A percentile compares a stretch with the other conserved stretches of the same genome.
These are phyloP conservation scores for Lasioglossum leucozonium DNA, from an alignment of 2,888 invertebrate genomes.

Conservation along the genomic window DNA sequence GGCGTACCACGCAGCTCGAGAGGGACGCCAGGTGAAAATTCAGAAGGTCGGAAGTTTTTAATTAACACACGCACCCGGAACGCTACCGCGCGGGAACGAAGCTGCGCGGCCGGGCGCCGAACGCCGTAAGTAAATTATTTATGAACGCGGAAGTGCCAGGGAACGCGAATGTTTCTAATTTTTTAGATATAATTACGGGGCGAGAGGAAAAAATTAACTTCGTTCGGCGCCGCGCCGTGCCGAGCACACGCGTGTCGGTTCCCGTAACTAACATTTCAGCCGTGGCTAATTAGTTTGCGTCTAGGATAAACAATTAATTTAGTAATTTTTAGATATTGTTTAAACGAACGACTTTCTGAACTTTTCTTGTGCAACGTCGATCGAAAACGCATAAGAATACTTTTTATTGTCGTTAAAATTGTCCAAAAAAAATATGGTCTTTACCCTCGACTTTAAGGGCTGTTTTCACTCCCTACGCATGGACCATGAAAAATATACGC, in stretches of 20 bases:
- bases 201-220: slow-evolving; percentile 17
- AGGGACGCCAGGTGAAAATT: slow-evolving; percentile 8
- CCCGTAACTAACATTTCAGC: background rate
- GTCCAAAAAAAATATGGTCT: too few species aligned
- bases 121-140: slow-evolving; percentile 25
- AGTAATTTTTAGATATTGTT: too few species aligned
- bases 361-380: too few species aligned
- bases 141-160: background rate
- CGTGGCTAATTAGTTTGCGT: slow-evolving; percentile 8
- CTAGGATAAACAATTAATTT: background rate
- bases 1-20: background rate
- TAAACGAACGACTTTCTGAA: background rate
- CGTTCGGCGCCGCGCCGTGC: slow-evolving; percentile 5
- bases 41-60: slow-evolving; percentile 61
- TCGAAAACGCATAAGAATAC: too few species aligned
- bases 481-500: too few species aligned
- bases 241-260: too few species aligned
- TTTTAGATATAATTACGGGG: background rate
- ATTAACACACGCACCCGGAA: slow-evolving; percentile 42
- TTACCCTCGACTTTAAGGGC: background rate
- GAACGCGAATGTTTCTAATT: slow-evolving; percentile 28
- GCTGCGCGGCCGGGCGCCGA: background rate
- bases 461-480: background rate
- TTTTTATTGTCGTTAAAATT: too few species aligned
- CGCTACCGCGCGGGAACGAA: background rate